Evolutionary conservation across 2,797 vertebrate genomes (phyloP).

Genomic region (Sandelia bainsii): DNA sequence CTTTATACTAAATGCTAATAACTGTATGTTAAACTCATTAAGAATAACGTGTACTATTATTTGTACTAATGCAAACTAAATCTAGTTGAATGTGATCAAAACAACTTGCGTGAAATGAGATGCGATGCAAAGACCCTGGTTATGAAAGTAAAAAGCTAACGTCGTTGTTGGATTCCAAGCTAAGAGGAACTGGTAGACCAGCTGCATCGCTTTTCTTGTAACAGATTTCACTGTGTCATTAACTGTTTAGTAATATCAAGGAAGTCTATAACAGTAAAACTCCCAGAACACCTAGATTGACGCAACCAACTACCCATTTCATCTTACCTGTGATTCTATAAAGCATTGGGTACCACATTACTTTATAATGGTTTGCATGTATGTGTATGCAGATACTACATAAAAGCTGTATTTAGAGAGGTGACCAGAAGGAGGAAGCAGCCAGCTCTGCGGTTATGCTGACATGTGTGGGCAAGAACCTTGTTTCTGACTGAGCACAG

Average conservation of each 20-base stretch:
- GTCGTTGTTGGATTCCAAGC: background rate
- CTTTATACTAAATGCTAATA: background rate
- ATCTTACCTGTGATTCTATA: no score
- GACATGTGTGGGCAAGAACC: constrained; percentile 22
- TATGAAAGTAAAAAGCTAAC: background rate
- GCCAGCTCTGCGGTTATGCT: constrained; percentile 36
- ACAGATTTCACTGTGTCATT: background rate
- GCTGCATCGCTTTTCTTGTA: background rate
- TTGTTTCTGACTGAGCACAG: constrained; percentile 23
- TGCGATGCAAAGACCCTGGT: background rate
- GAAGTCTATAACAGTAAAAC: no score
- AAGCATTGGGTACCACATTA: no score
- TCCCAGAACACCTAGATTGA: background rate
- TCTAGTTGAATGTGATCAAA: background rate
- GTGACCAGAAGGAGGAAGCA: constrained; percentile 61
- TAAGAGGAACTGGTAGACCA: background rate
- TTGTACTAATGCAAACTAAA: no score
- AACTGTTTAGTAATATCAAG: background rate
- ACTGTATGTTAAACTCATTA: no score
- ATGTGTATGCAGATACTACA: background rate
- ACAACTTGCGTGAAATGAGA: background rate
- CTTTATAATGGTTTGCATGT: background rate
- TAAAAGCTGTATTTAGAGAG: background rate
- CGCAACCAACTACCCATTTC: background rate
- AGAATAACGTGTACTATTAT: no score